Evolutionary conservation across 2,797 vertebrate species (phyloP).

Genomic region (Tamandua tetradactyla): DNA sequence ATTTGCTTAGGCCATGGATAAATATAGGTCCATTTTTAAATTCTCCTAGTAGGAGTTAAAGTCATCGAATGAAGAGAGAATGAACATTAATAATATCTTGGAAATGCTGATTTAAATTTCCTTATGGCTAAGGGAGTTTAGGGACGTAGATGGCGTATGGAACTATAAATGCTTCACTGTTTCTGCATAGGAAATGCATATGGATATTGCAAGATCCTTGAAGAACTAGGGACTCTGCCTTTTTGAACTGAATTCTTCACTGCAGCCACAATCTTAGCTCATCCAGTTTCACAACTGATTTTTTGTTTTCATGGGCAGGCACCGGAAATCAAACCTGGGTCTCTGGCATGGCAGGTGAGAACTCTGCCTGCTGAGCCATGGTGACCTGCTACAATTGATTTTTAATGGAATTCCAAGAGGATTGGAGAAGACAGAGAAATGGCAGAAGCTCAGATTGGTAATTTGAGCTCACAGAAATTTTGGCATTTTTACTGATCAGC

Average conservation of each 20-base stretch:
- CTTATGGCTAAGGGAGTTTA: not conserved
- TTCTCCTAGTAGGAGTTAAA: not conserved
- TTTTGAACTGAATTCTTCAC: not conserved
- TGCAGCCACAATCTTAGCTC: not conserved
- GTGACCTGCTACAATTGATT: not conserved
- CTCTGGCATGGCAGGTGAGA: too few species aligned
- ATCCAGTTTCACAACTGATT: constrained; percentile 13
- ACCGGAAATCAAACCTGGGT: too few species aligned
- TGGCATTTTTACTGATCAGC: constrained; percentile 17
- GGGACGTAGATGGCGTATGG: not conserved
- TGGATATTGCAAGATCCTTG: not conserved
- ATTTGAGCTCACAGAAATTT: not conserved
- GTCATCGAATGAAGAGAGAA: constrained; percentile 45
- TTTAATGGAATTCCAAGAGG: constrained; percentile 43
- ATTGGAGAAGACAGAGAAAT: not conserved
- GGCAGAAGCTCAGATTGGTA: not conserved
- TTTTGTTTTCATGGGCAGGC: too few species aligned
- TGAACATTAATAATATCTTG: constrained; percentile 18
- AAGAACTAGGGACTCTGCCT: not conserved
- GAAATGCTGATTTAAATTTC: constrained; percentile 20
- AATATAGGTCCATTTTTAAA: constrained; percentile 25
- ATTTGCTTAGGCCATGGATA: constrained; percentile 7
- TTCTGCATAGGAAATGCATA: not conserved
- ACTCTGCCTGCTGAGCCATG: too few species aligned
- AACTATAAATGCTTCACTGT: constrained; percentile 12